phyloP scores from a whole-genome alignment of 2,888 invertebrate species.

The Abrostola triplasia region DNA sequence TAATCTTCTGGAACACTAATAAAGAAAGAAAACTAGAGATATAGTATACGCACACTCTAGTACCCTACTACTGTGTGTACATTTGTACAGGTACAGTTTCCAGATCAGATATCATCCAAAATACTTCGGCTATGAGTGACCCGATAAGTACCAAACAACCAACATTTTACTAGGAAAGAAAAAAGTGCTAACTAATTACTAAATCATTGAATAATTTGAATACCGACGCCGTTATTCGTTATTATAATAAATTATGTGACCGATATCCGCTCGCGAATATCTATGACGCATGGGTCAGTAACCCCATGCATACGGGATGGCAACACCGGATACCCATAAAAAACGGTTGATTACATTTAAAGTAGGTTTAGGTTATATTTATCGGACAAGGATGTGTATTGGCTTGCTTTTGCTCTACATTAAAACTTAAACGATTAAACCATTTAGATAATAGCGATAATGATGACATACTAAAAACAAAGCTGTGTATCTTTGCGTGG shows the following conservation, averaged over 20 bases:
- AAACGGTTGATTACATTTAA: slow-evolving; percentile 38
- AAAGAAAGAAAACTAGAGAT: no score
- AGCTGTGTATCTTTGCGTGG: no score
- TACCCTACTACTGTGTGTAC: no score
- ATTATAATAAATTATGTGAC: slow-evolving; percentile 55
- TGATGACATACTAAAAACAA: no score
- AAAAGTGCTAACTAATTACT: background rate
- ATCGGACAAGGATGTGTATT: slow-evolving; percentile 24
- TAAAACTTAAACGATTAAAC: background rate
- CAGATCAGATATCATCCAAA: no score
- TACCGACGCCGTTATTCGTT: slow-evolving; percentile 48
- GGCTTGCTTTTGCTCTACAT: slow-evolving; percentile 10
- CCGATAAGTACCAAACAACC: no score
- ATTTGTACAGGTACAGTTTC: no score
- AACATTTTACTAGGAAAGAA: no score
- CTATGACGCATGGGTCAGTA: slow-evolving; percentile 55
- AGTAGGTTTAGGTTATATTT: slow-evolving; percentile 24
- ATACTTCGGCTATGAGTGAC: no score
- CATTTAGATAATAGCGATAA: background rate
- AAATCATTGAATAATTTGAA: slow-evolving; percentile 16
- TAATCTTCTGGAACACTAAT: no score
- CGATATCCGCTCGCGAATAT: slow-evolving; percentile 55
- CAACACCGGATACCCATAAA: slow-evolving; percentile 46
- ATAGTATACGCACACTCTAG: no score
- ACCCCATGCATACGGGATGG: slow-evolving; percentile 47